Evolutionary conservation across 1,140 invertebrate species (phyloP).

Genomic region (Macrosteles quadrilineatus): DNA sequence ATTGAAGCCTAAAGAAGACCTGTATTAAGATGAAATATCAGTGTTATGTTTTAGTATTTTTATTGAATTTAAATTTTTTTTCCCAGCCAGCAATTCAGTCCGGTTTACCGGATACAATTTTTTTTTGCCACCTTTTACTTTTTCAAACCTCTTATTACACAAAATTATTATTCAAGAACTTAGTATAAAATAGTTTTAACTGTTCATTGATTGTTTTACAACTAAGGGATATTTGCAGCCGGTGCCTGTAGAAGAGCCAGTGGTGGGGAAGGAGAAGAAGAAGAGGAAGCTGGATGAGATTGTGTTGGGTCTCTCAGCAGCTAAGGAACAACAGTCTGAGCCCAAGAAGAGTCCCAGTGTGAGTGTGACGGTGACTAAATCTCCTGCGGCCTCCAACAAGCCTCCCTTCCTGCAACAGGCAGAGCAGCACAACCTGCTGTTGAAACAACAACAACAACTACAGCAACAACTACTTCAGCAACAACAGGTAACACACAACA

Average conservation of each 20-base stretch:
- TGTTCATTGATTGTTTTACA: no score
- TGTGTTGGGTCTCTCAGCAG: slow-evolving; percentile 81
- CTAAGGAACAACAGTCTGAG: slow-evolving; percentile 68
- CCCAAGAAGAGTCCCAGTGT: slow-evolving; percentile 71
- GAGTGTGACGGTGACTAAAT: slow-evolving; percentile 43
- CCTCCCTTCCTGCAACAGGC: slow-evolving; percentile 68
- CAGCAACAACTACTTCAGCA: slow-evolving; percentile 43
- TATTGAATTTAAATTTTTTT: no score
- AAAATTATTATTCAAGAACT: no score
- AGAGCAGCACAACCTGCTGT: slow-evolving; percentile 68
- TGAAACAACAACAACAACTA: slow-evolving; percentile 58
- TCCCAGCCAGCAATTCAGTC: no score
- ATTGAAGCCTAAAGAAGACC: no score
- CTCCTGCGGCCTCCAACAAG: slow-evolving; percentile 49
- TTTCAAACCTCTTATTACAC: no score
- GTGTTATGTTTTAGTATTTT: no score
- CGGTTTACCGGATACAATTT: no score
- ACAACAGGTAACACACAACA: slow-evolving; percentile 29
- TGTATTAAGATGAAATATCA: no score
- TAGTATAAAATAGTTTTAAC: no score
- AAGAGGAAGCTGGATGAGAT: slow-evolving; percentile 88
- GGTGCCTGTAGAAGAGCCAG: slow-evolving; percentile 59
- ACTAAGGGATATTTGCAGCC: slow-evolving; percentile 1
- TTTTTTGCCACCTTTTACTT: no score
- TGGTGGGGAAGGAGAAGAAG: slow-evolving; percentile 85